Evolutionary conservation across 2,113 vertebrate genomes (phyloP).

Genomic region (Tetrao urogallus): DNA sequence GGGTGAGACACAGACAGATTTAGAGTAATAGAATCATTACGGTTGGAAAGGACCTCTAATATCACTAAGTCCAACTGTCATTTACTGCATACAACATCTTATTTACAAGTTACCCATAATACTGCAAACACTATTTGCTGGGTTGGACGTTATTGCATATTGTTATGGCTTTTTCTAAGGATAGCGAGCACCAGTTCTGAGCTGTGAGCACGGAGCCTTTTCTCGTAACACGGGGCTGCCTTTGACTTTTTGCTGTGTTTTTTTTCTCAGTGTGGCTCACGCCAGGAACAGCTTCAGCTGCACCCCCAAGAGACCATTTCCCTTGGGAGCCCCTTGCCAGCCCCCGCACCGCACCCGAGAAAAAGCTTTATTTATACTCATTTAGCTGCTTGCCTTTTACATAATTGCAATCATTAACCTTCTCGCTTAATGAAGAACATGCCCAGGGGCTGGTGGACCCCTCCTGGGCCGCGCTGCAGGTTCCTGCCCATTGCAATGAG

Average conservation of each 20-base stretch:
- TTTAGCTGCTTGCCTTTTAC: constrained; percentile 62
- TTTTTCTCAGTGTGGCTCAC: accelerated
- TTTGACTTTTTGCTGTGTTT: neutral
- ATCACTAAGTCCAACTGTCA: no score
- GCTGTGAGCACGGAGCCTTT: neutral
- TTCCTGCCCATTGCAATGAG: neutral
- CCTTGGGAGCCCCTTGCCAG: neutral
- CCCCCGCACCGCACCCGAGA: neutral
- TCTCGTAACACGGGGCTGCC: accelerated
- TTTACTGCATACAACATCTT: neutral
- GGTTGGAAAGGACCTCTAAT: neutral
- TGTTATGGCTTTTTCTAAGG: accelerated
- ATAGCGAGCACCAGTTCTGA: neutral
- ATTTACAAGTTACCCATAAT: neutral
- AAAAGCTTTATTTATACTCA: constrained; percentile 67
- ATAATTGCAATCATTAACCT: constrained; percentile 75
- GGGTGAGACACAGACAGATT: neutral
- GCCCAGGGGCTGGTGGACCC: neutral
- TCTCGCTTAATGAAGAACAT: constrained; percentile 72
- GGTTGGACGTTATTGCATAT: neutral
- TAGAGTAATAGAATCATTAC: neutral
- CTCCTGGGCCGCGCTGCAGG: neutral
- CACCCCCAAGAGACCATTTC: neutral
- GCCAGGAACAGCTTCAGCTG: neutral
- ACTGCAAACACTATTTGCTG: neutral